Conservation (phyloP, 2,113 vertebrate species). For the Amphiprion percula region DNA sequence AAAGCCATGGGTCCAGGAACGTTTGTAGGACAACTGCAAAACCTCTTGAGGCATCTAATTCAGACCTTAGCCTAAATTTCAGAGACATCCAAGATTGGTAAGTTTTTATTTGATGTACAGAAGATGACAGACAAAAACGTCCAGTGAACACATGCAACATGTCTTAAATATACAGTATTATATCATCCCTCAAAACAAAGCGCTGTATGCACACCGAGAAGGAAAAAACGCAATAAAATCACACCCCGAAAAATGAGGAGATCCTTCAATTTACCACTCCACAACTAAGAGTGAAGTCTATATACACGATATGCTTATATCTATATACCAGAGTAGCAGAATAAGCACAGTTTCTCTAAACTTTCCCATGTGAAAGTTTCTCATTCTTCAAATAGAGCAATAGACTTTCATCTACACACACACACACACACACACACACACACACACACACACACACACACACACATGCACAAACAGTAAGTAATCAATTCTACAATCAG, state of each 20-base stretch:
- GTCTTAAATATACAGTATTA: conserved; percentile 62
- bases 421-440: conserved; percentile 3
- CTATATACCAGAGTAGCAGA: conserved; percentile 31
- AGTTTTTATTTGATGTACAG: conserved; percentile 60
- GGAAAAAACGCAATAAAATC: conserved; percentile 45
- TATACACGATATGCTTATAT: conserved; percentile 48
- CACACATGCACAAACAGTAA: background rate
- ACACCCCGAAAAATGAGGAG: conserved; percentile 84
- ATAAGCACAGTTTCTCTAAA: conserved; percentile 23
- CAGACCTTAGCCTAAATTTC: background rate
- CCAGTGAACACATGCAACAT: conserved; percentile 6
- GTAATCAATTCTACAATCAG: background rate
- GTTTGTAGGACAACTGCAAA: background rate
- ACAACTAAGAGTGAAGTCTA: conserved; percentile 75
- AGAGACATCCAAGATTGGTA: conserved; percentile 13
- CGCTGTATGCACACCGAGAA: conserved; percentile 45
- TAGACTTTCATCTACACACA: background rate
- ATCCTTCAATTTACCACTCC: conserved; percentile 73
- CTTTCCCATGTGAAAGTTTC: background rate
- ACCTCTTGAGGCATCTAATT: background rate
- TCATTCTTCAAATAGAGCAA: conserved; percentile 10
- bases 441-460: too few species aligned
- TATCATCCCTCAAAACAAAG: conserved; percentile 52
- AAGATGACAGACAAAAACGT: conserved; percentile 27
- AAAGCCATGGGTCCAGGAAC: too few species aligned